These are phyloP conservation scores for Lumbricus terrestris DNA, from an alignment of 2,888 invertebrate genomes.

Conservation along the genomic window DNA sequence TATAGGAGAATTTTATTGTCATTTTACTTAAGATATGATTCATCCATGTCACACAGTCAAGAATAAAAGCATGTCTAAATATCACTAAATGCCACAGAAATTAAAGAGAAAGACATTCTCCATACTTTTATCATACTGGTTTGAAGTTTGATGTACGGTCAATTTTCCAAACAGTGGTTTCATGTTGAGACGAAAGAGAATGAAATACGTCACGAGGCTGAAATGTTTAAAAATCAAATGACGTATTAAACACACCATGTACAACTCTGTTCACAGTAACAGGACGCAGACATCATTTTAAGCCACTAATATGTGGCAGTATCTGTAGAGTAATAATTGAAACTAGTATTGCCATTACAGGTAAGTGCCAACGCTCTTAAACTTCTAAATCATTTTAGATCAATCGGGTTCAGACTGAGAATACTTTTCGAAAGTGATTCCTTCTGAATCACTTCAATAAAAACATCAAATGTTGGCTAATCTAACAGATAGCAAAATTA, in stretches of 20 bases:
- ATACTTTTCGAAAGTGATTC: no score
- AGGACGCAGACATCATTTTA: not conserved
- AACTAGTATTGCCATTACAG: no score
- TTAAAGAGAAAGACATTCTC: not conserved
- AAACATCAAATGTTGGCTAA: no score
- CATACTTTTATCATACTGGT: constrained; percentile 23
- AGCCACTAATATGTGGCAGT: no score
- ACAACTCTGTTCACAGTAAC: not conserved
- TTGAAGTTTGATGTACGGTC: constrained; percentile 22
- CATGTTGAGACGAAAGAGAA: constrained; percentile 75
- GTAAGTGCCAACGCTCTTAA: no score
- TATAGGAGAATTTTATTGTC: not conserved
- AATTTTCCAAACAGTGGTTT: constrained; percentile 39
- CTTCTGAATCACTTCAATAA: no score
- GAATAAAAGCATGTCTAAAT: not conserved
- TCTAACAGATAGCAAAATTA: no score
- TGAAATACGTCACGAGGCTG: constrained; percentile 58
- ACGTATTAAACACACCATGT: not conserved
- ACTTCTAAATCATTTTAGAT: no score
- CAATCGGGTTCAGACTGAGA: no score
- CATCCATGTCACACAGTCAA: not conserved
- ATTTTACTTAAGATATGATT: no score
- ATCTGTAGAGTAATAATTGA: no score
- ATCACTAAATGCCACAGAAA: not conserved
- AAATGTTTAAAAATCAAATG: constrained; percentile 34